Conservation (phyloP, 2,113 vertebrate genomes). For the Ardeotis arabs region DNA sequence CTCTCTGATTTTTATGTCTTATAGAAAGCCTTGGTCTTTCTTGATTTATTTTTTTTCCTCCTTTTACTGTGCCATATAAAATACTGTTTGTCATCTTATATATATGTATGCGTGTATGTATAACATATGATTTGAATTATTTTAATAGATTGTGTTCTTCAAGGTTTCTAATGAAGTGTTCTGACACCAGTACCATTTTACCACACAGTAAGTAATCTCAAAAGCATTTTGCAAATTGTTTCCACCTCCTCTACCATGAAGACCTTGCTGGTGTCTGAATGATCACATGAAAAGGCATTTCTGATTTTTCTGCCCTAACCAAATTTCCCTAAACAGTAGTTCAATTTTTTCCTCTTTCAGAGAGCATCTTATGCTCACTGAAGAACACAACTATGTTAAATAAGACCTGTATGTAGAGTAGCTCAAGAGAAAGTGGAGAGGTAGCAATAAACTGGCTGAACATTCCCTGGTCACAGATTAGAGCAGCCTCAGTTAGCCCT, state of each 20-base stretch:
- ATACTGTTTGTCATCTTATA: not conserved
- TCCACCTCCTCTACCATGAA: not conserved
- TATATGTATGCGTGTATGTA: not conserved
- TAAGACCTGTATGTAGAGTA: not conserved
- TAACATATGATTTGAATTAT: not conserved
- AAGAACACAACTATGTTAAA: not conserved
- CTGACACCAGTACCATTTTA: not conserved
- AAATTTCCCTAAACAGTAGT: not conserved
- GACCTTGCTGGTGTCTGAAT: not conserved
- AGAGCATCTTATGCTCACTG: not conserved
- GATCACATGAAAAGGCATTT: not conserved
- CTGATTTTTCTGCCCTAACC: not conserved
- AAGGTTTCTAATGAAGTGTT: not conserved
- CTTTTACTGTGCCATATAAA: not conserved
- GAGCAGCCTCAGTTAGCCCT: not conserved
- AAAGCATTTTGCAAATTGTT: not conserved
- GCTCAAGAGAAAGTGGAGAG: not conserved
- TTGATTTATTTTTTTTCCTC: not conserved
- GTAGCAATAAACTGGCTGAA: not conserved
- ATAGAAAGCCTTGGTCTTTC: not conserved
- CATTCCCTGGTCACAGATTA: not conserved
- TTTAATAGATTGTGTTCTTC: not conserved
- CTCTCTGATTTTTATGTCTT: not conserved
- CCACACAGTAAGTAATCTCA: not conserved
- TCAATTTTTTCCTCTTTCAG: not conserved